Conservation (phyloP, 2,888 invertebrate genomes). For the Ellobium chinense region DNA sequence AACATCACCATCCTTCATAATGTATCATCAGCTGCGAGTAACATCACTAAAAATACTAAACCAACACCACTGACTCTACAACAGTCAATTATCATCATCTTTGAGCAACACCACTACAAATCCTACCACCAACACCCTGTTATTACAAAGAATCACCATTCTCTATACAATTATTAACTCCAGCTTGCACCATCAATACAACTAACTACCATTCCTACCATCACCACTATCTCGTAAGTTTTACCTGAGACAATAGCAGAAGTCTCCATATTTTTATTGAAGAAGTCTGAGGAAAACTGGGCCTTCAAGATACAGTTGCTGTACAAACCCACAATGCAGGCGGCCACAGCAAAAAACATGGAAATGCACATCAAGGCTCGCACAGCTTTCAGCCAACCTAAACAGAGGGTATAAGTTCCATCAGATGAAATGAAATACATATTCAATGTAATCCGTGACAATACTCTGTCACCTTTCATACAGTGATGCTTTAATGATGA, state of each 20-base stretch:
- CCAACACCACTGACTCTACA: no score
- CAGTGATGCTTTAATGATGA: neutral
- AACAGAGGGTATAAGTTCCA: neutral
- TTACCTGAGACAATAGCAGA: constrained; percentile 46
- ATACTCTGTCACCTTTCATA: neutral
- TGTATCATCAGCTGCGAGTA: no score
- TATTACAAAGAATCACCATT: no score
- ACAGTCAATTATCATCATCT: no score
- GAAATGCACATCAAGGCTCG: constrained; percentile 39
- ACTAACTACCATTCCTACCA: no score
- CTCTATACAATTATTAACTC: no score
- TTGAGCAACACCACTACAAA: no score
- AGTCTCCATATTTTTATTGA: constrained; percentile 46
- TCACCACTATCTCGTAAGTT: no score
- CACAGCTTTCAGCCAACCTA: constrained; percentile 46
- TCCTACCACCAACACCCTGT: no score
- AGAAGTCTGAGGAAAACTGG: constrained; percentile 29
- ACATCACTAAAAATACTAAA: no score
- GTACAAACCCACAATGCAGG: constrained; percentile 42
- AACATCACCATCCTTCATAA: no score
- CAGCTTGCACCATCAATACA: no score
- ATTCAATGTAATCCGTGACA: neutral
- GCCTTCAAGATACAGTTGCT: constrained; percentile 44
- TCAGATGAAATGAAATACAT: neutral
- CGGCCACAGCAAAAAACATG: constrained; percentile 42